Conservation (phyloP, 2,888 invertebrate genomes). For the Pyrocoelia pectoralis region DNA sequence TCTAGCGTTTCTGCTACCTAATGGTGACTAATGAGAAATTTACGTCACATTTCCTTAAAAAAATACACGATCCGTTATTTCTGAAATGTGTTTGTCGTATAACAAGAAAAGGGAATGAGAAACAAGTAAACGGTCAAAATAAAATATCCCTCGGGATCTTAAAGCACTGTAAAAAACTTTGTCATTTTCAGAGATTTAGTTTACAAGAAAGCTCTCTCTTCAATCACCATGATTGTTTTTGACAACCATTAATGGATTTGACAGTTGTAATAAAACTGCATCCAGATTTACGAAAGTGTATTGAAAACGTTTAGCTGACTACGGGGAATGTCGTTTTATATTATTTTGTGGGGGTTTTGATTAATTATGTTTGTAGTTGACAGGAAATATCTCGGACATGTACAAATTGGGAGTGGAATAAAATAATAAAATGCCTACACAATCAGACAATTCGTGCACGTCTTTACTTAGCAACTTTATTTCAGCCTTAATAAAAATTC, state of each 20-base stretch:
- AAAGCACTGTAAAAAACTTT: conserved; percentile 17
- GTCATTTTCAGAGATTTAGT: conserved; percentile 27
- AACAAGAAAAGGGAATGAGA: conserved; percentile 1
- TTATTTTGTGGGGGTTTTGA: conserved; percentile 2
- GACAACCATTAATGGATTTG: conserved; percentile 36
- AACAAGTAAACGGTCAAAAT: conserved; percentile 12
- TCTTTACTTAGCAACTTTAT: no score
- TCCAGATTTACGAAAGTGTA: conserved; percentile 16
- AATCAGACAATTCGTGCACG: background rate
- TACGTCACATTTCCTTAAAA: no score
- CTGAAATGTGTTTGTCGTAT: no score
- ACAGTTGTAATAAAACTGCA: conserved; percentile 34
- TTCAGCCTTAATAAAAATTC: no score
- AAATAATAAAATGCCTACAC: background rate
- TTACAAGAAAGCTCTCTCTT: conserved; percentile 24
- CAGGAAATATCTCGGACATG: conserved; percentile 2
- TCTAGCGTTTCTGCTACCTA: no score
- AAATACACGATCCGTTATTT: no score
- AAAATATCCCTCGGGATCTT: conserved; percentile 4
- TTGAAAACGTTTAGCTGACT: conserved; percentile 14
- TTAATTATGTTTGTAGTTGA: conserved; percentile 8
- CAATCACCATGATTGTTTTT: conserved; percentile 33
- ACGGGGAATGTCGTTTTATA: conserved; percentile 4
- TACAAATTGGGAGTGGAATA: background rate
- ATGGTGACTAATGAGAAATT: no score